Percentiles rank a stretch among this genome's conserved stretches.
phyloP scores from a whole-genome alignment of 64 coral and sea anemone species.

The Actinia equina region DNA sequence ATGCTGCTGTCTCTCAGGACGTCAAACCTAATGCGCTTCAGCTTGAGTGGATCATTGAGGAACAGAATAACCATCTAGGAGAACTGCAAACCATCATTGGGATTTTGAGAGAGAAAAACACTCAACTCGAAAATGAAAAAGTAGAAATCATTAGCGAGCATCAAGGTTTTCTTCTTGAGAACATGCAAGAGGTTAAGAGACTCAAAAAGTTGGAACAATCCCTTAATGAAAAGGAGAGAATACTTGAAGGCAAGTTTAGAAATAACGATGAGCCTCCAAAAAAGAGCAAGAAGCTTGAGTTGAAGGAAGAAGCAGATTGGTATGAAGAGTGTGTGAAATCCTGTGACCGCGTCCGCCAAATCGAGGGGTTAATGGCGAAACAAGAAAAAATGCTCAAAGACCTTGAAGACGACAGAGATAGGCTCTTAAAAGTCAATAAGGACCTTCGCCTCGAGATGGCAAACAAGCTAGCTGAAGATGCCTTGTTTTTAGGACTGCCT shows the following conservation, averaged over 20 bases:
- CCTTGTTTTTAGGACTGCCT: background rate
- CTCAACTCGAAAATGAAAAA: background rate
- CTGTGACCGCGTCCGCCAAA: background rate
- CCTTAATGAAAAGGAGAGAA: background rate
- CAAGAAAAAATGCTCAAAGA: background rate
- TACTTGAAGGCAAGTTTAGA: background rate
- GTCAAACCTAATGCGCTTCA: background rate
- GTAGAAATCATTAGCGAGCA: background rate
- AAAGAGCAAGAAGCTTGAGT: background rate
- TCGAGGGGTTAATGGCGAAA: background rate
- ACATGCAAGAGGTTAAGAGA: background rate
- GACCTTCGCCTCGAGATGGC: background rate
- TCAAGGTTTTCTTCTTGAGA: background rate
- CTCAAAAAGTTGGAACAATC: background rate
- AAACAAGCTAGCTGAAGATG: background rate
- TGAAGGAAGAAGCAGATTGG: background rate
- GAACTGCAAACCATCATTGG: background rate
- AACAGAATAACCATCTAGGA: background rate
- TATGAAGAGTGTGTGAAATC: background rate
- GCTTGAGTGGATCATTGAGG: background rate
- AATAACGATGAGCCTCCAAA: background rate
- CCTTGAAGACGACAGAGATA: background rate
- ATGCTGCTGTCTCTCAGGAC: background rate
- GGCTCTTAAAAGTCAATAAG: background rate
- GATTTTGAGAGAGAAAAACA: background rate